Conservation (phyloP, 2,113 vertebrate genomes). For the Recurvirostra avosetta region DNA sequence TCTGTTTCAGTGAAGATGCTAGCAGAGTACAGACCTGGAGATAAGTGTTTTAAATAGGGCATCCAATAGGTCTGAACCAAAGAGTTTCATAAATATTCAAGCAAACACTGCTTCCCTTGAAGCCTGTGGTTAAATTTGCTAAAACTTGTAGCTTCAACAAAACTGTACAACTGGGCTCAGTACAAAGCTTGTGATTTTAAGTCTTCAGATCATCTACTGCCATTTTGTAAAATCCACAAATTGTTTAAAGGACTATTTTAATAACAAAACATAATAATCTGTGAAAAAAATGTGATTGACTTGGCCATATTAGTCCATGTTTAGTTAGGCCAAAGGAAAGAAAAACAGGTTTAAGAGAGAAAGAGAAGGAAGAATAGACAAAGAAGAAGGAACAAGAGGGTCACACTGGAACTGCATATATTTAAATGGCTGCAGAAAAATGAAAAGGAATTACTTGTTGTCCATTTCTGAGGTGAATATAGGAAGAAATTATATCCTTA, state of each 20-base stretch:
- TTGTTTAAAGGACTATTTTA: background rate
- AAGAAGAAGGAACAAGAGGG: background rate
- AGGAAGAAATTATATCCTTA: background rate
- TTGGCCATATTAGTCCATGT: background rate
- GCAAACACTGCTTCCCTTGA: background rate
- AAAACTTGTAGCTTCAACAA: background rate
- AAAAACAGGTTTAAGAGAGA: background rate
- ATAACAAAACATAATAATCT: background rate
- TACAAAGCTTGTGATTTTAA: background rate
- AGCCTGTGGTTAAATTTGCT: background rate
- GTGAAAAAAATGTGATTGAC: background rate
- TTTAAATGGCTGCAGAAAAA: background rate
- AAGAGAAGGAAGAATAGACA: background rate
- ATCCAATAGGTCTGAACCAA: background rate
- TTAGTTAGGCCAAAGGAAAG: background rate
- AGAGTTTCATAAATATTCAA: background rate
- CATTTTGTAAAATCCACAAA: background rate
- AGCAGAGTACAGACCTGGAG: background rate
- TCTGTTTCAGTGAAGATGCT: background rate
- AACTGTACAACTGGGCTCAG: background rate
- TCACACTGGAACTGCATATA: background rate
- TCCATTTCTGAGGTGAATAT: background rate
- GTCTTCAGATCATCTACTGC: background rate
- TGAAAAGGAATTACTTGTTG: background rate
- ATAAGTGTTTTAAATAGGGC: background rate